Evolutionary conservation across 1,140 invertebrate species (phyloP), one percentile per base, ranked within the genome.

Genomic region (Penaeus vannamei): DNA sequence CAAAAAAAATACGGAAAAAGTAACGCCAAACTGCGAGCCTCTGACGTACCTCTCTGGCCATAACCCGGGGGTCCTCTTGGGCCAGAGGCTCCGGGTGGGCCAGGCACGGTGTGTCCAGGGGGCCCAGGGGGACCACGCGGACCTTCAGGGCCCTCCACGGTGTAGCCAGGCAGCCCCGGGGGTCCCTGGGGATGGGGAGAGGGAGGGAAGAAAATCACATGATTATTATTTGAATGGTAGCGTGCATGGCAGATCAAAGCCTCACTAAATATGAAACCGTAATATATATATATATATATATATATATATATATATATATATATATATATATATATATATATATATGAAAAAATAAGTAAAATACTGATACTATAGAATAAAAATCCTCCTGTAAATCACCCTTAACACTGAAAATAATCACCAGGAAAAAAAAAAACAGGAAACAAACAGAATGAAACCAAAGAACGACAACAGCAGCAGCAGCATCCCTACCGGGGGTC

Each of bases 31-130:
- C n/a, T 32, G 26, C 29, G 72, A 61, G 60, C 32, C 60, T 60
- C 5, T 12, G 22, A 61, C 61, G 42, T 19, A 62, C 76, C 85
- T 42, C 60, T 79, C 26, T 32, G 72, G 1, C 76, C 85, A 61
- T 79, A 80, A 14, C 85, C 85, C 42, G 85, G 76, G 19, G 79
- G 72, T 12, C 85, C 85, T 80, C 60, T 69, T 29, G 85, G 36
- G 42, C 85, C 85, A 46, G 85, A 60, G 5, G 61, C 72, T 79
- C 85, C 85, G n/a, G 72, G 85, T 10, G 29, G 23, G 1, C 85
- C 85, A 80, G 85, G 85, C 4, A 86, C 53, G 26, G 72, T 61
- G n/a, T 80, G 85, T 7, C 85, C 85, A n/a, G 85, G 59, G 17
- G 76, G 23, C 1, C 85, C 85, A 42, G 72, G n/a, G 10, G 76